A percentile compares a stretch with the other conserved stretches of the same genome.
Conservation (phyloP, 2,888 invertebrate genomes). For the Metalampra italica region DNA sequence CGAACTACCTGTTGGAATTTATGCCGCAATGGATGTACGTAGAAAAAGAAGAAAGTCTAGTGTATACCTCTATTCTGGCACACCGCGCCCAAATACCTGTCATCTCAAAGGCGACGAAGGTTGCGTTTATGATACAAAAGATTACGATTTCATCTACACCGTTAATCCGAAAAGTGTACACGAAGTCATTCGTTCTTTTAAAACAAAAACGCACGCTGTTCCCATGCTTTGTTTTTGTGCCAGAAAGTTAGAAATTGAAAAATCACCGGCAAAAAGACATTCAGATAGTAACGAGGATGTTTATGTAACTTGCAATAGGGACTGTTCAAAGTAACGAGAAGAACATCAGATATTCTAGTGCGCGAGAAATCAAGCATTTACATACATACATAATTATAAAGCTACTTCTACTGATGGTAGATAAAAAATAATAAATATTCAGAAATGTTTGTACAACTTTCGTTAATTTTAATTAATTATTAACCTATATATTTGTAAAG, state of each 20-base stretch:
- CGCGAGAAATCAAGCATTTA: too few relatives aligned
- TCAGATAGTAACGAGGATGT: conserved; percentile 42
- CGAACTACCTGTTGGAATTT: conserved; percentile 4
- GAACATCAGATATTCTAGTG: neutral
- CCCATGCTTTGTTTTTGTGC: conserved; percentile 50
- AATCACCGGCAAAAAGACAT: conserved; percentile 13
- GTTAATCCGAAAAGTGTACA: conserved; percentile 33
- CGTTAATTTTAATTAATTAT: too few relatives aligned
- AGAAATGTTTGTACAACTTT: too few relatives aligned
- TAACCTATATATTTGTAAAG: too few relatives aligned
- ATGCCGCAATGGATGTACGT: conserved; percentile 10
- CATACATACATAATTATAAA: too few relatives aligned
- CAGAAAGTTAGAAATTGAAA: conserved; percentile 21
- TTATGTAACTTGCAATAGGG: conserved; percentile 17
- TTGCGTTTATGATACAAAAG: conserved; percentile 37
- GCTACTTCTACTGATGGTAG: conserved; percentile 31
- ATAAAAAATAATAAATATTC: neutral
- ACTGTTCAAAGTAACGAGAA: neutral
- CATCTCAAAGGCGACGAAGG: conserved; percentile 45
- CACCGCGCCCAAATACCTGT: conserved; percentile 18
- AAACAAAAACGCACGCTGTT: conserved; percentile 31
- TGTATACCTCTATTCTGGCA: neutral
- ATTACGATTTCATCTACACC: conserved; percentile 42
- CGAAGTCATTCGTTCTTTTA: conserved; percentile 42
- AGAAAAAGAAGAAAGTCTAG: neutral